Evolutionary conservation across 2,113 vertebrate genomes (phyloP), one percentile per base, ranked within the genome.

Genomic region (Mastomys coucha): DNA sequence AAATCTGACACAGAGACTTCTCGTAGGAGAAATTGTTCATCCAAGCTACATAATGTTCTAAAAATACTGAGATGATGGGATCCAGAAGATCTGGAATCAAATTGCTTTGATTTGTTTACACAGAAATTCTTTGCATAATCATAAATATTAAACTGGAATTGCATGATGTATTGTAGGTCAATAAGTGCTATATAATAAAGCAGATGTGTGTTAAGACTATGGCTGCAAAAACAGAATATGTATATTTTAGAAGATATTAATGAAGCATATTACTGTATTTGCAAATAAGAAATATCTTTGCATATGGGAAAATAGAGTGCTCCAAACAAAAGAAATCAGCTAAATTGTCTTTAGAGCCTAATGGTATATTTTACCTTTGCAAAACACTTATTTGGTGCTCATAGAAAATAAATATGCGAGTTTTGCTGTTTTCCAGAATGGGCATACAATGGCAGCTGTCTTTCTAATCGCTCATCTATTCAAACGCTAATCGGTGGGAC

Each of bases 401-500:
- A 97, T 98, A 98, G 97, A 95, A 96, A 96, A 97, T 98, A 98
- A 98, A 98, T 98, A 98, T 97, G 87, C 75, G 96, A 97, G 97
- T 98, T 98, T 98, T 97, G 97, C 97, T 98, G 96, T 98, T 96
- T 98, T 93, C 91, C 42, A 96, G 96, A 98, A 98, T 97, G 97
- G 96, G 85, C 91, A 93, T 97, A 98, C 98, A 99, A 98, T 98
- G 97, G 97, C 98, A 98, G 98, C 98, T 98, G 98, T 98, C 98
- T 98, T 96, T 98, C 97, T 98, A 98, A 99, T 98, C 92, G 97
- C 90, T 98, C 92, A 77, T 94, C 98, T 98, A 98, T 98, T 98
- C 98, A 98, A 96, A 97, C 96, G 97, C 97, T 98, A 98, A 99
- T 98, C 97, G 97, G 97, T 98, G 98, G 98, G 98, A 98, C 97